phyloP scores from a whole-genome alignment of 2,888 invertebrate species.

The Ophion ventricosus region DNA sequence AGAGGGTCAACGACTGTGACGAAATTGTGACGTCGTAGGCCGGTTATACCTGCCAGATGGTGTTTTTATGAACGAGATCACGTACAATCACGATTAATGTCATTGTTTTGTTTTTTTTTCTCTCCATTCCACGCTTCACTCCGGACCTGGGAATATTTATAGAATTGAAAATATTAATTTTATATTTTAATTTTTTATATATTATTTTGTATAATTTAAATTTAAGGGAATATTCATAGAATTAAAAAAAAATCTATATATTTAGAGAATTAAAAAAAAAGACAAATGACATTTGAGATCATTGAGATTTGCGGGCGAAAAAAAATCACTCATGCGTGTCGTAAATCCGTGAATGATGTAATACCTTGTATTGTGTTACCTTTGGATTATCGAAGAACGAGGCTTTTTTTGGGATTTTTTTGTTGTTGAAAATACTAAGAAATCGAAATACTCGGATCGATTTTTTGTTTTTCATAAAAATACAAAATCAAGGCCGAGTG shows the following conservation, averaged over 20 bases:
- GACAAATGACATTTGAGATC: background rate
- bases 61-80: conserved; percentile 24
- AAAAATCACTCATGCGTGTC: background rate
- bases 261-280: conserved; percentile 17
- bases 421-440: too few relatives aligned
- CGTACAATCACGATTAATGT: conserved; percentile 1
- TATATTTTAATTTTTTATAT: too few relatives aligned
- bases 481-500: too few relatives aligned
- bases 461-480: too few relatives aligned
- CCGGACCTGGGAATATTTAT: conserved; percentile 8
- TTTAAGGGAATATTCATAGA: conserved; percentile 27
- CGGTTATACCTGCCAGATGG: conserved; percentile 9
- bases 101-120: too few relatives aligned
- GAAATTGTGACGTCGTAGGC: conserved; percentile 18
- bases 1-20: conserved; percentile 19
- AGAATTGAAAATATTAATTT: conserved; percentile 11
- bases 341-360: conserved; percentile 25
- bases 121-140: conserved; percentile 6
- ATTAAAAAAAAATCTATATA: conserved; percentile 16
- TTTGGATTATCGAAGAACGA: too few relatives aligned
- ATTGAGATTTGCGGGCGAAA: background rate
- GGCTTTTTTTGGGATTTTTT: too few relatives aligned
- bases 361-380: too few relatives aligned
- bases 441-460: too few relatives aligned
- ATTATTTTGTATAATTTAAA: too few relatives aligned